These are phyloP conservation scores for Tenthredo distinguenda DNA, from an alignment of 2,888 invertebrate genomes.

Conservation along the genomic window DNA sequence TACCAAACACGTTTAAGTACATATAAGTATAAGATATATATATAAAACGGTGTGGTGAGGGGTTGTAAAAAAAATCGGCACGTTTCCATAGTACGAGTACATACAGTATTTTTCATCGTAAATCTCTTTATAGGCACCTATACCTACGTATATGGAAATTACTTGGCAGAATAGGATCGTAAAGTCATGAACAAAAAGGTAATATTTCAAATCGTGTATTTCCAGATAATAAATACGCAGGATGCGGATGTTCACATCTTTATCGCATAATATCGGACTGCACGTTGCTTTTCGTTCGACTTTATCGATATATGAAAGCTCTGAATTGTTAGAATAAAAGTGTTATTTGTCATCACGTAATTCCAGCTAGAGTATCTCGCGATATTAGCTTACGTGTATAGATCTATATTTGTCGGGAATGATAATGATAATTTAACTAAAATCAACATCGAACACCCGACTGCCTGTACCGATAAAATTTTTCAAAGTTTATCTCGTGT, in stretches of 20 bases:
- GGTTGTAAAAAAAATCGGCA: neutral
- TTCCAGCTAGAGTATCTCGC: neutral
- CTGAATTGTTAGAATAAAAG: neutral
- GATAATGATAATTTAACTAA: neutral
- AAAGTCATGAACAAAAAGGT: neutral
- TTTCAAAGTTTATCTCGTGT: neutral
- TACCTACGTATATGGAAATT: neutral
- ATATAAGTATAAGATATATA: neutral
- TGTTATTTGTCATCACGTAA: neutral
- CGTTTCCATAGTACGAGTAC: neutral
- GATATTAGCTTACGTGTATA: neutral
- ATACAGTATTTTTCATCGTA: conserved; percentile 1
- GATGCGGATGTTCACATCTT: neutral
- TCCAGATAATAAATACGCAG: neutral
- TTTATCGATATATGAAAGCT: neutral
- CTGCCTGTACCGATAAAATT: neutral
- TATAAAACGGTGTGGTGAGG: neutral
- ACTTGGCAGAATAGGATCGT: conserved; percentile 11
- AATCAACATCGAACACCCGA: neutral
- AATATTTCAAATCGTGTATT: neutral
- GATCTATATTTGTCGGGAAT: neutral
- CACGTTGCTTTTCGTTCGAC: neutral
- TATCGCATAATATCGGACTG: neutral
- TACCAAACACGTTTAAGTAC: neutral
- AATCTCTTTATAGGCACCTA: conserved; percentile 5